Percentiles rank a stretch among this genome's conserved stretches.
Evolutionary conservation across 2,888 invertebrate genomes (phyloP).

Genomic region (Standfussiana lucernea): DNA sequence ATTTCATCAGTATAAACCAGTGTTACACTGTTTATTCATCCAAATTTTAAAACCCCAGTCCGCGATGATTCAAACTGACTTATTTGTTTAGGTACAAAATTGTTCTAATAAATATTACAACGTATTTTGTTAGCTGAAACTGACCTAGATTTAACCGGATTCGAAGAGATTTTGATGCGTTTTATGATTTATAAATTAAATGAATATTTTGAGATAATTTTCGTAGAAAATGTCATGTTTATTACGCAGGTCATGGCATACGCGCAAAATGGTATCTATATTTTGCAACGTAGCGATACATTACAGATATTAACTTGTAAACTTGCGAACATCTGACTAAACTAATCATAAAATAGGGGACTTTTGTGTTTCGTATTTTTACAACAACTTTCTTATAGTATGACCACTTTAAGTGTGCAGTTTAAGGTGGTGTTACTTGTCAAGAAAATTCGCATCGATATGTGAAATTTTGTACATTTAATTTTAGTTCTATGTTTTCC

Average conservation of each 20-base stretch:
- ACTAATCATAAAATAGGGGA: background rate
- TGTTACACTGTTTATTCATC: slow-evolving; percentile 12
- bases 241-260: background rate
- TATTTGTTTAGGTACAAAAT: slow-evolving; percentile 40
- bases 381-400: no score
- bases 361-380: background rate
- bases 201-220: slow-evolving; percentile 13
- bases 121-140: slow-evolving; percentile 10
- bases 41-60: slow-evolving; percentile 16
- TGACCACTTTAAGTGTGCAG: background rate
- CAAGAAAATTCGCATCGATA: background rate
- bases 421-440: background rate
- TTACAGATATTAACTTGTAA: background rate
- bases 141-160: slow-evolving; percentile 43
- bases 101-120: slow-evolving; percentile 6
- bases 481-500: background rate
- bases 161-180: background rate
- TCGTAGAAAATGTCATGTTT: background rate
- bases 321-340: background rate
- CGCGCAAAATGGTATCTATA: background rate
- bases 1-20: slow-evolving; percentile 43
- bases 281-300: background rate
- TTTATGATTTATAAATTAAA: slow-evolving; percentile 26
- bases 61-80: slow-evolving; percentile 33
- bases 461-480: background rate